Conservation (phyloP, 1,140 invertebrate genomes). For the Centruroides sculpturatus region DNA sequence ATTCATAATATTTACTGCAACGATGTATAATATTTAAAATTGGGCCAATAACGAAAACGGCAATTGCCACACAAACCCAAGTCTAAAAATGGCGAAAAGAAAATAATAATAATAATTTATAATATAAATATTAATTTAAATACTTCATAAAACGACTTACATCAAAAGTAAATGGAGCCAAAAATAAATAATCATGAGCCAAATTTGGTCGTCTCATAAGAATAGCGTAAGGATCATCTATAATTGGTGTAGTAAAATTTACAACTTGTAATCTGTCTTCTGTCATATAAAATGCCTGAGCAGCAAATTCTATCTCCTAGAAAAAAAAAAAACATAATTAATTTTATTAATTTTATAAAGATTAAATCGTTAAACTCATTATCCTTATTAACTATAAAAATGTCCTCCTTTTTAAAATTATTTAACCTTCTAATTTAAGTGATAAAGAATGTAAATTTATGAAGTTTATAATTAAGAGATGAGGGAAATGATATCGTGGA, state of each 20-base stretch:
- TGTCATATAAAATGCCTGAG: conserved; percentile 52
- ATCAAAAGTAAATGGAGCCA: conserved; percentile 57
- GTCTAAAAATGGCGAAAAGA: conserved; percentile 40
- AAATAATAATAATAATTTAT: background rate
- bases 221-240: conserved; percentile 57
- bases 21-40: conserved; percentile 60
- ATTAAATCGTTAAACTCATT: no score
- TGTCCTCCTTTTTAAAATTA: no score
- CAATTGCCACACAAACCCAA: conserved; percentile 56
- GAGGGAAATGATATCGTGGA: no score
- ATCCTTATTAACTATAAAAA: no score
- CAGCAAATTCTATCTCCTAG: conserved; percentile 47
- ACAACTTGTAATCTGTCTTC: conserved; percentile 42
- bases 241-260: conserved; percentile 64
- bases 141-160: conserved; percentile 18
- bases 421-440: no score
- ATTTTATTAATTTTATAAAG: no score
- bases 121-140: background rate
- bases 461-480: no score
- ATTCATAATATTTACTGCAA: conserved; percentile 50
- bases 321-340: background rate
- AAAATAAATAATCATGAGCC: conserved; percentile 55
- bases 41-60: conserved; percentile 58
- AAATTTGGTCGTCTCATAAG: conserved; percentile 54
- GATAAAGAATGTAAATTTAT: no score